Evolutionary conservation across 2,113 vertebrate species (phyloP).

Genomic region (Malaclemys terrapin): DNA sequence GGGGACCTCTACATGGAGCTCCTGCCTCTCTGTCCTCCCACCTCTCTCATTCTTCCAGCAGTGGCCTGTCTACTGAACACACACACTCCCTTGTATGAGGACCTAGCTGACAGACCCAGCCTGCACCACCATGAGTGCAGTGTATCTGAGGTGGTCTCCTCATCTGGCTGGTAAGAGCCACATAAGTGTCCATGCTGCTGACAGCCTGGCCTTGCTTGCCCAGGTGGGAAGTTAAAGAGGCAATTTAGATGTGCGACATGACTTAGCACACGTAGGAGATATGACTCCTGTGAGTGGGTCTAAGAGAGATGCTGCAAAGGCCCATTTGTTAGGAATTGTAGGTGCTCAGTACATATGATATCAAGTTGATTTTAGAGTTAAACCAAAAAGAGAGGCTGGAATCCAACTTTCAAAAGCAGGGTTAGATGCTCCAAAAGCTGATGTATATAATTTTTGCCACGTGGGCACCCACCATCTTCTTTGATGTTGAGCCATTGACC

Average conservation of each 20-base stretch:
- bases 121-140: neutral
- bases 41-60: neutral
- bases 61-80: neutral
- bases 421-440: constrained; percentile 7
- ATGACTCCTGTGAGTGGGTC: constrained; percentile 6
- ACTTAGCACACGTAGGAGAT: neutral
- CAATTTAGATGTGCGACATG: neutral
- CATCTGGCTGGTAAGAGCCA: neutral
- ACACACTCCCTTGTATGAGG: too few relatives aligned
- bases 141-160: neutral
- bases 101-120: neutral
- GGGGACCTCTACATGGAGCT: neutral
- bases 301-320: neutral
- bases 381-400: neutral
- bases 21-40: neutral
- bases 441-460: constrained; percentile 47
- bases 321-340: constrained; percentile 28
- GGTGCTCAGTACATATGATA: constrained; percentile 25
- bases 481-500: neutral
- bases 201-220: neutral
- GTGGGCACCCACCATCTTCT: neutral
- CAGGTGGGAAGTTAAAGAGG: neutral
- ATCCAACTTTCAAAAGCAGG: constrained; percentile 31
- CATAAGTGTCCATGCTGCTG: neutral
- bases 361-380: neutral